Conservation (phyloP, 2,888 invertebrate species). For the Acronicta leporina region DNA sequence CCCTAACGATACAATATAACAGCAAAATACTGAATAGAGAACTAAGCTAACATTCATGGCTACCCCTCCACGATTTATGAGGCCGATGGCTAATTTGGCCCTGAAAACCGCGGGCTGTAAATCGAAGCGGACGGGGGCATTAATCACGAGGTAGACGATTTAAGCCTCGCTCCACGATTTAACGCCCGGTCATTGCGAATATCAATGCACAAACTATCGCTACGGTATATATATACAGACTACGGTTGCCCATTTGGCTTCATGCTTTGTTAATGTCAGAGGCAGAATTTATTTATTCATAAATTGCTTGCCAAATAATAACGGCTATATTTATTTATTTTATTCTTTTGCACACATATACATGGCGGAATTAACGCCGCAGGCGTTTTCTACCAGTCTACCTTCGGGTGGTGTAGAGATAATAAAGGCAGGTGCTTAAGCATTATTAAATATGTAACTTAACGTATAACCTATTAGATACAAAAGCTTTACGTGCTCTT, state of each 20-base stretch:
- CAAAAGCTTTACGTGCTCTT: too few species aligned
- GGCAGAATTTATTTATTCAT: background rate
- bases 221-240: constrained; percentile 4
- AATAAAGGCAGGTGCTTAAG: too few species aligned
- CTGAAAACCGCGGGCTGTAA: constrained; percentile 72
- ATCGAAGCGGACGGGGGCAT: constrained; percentile 70
- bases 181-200: constrained; percentile 58
- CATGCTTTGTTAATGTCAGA: background rate
- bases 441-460: too few species aligned
- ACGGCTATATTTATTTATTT: too few species aligned
- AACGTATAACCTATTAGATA: too few species aligned
- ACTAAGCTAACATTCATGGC: constrained; percentile 45
- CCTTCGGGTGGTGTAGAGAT: too few species aligned
- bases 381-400: too few species aligned
- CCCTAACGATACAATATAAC: constrained; percentile 18
- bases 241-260: constrained; percentile 9
- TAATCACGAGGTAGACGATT: constrained; percentile 68
- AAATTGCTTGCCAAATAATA: too few species aligned
- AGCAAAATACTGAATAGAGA: constrained; percentile 21
- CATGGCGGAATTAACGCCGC: too few species aligned
- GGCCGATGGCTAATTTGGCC: constrained; percentile 72
- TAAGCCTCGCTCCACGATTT: constrained; percentile 53
- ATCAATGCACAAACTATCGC: constrained; percentile 52
- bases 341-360: too few species aligned
- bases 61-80: constrained; percentile 66